Conservation (phyloP, 2,797 vertebrate genomes). For the Pseudotriccus pelzelni region DNA sequence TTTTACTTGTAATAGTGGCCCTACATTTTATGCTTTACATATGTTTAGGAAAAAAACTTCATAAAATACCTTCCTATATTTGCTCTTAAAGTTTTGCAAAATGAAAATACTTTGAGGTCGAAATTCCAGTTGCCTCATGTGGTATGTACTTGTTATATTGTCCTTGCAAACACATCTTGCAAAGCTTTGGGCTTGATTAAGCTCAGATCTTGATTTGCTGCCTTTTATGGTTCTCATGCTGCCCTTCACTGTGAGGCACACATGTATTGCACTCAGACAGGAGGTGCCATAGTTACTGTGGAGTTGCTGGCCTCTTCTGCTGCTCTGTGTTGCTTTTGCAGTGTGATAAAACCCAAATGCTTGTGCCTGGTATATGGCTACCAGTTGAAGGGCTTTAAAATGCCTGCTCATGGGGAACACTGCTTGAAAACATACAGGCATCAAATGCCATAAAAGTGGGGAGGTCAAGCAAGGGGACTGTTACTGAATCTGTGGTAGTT, state of each 20-base stretch:
- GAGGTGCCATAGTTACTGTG: background rate
- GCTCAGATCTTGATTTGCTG: background rate
- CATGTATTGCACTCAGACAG: fast-evolving
- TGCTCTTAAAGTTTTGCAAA: background rate
- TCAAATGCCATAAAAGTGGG: background rate
- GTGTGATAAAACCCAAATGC: background rate
- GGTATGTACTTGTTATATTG: background rate
- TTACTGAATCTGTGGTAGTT: background rate
- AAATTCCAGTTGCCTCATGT: background rate
- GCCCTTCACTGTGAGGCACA: background rate
- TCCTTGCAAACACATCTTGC: background rate
- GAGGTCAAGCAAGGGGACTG: fast-evolving
- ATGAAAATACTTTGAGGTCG: background rate
- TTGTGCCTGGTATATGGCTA: background rate
- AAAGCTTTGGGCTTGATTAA: background rate
- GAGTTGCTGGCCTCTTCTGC: background rate
- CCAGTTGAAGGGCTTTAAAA: background rate
- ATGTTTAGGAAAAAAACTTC: background rate
- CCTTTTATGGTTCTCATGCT: background rate
- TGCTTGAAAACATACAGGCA: background rate
- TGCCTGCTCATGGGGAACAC: background rate
- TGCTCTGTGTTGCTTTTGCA: background rate
- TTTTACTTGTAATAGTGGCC: background rate
- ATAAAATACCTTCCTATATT: background rate
- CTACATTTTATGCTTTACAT: background rate